phyloP scores from a whole-genome alignment of 2,888 invertebrate species.

The Ariolimax columbianus region DNA sequence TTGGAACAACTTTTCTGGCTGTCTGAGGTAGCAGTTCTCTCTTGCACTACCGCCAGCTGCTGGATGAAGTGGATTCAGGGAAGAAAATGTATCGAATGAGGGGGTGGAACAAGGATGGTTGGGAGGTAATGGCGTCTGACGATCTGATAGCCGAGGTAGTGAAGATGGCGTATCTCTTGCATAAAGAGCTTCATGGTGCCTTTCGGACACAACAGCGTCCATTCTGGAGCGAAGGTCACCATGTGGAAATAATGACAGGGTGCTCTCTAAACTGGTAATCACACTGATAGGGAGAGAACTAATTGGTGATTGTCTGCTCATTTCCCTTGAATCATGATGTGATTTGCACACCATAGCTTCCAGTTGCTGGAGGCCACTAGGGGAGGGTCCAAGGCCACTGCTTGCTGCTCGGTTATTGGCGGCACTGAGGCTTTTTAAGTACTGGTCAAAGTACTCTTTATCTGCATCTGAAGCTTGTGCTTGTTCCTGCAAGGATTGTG shows the following conservation, averaged over 20 bases:
- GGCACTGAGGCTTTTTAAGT: slow-evolving; percentile 69
- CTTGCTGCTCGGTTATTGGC: slow-evolving; percentile 47
- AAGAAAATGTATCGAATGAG: slow-evolving; percentile 56
- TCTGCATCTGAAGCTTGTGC: slow-evolving; percentile 68
- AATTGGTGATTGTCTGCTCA: slow-evolving; percentile 46
- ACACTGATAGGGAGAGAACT: slow-evolving; percentile 55
- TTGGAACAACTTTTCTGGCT: slow-evolving; percentile 56
- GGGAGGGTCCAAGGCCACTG: slow-evolving; percentile 32
- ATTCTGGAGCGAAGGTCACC: slow-evolving; percentile 66
- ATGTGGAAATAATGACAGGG: slow-evolving; percentile 60
- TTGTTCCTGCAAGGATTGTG: slow-evolving; percentile 44
- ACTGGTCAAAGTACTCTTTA: slow-evolving; percentile 73
- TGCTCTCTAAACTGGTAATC: slow-evolving; percentile 56
- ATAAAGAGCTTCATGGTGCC: slow-evolving; percentile 61
- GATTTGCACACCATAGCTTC: slow-evolving; percentile 58
- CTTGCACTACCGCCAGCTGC: slow-evolving; percentile 48
- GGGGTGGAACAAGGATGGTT: slow-evolving; percentile 15
- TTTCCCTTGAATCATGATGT: slow-evolving; percentile 51
- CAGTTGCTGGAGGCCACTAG: slow-evolving; percentile 55
- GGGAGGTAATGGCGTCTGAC: slow-evolving; percentile 31
- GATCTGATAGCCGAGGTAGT: slow-evolving; percentile 52
- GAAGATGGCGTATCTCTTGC: slow-evolving; percentile 56
- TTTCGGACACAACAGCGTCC: slow-evolving; percentile 65
- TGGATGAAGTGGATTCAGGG: slow-evolving; percentile 56
- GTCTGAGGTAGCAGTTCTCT: slow-evolving; percentile 57